A percentile compares a stretch with the other conserved stretches of the same genome.
Conservation (phyloP, 2,888 invertebrate genomes). For the Cosmopolites sordidus region DNA sequence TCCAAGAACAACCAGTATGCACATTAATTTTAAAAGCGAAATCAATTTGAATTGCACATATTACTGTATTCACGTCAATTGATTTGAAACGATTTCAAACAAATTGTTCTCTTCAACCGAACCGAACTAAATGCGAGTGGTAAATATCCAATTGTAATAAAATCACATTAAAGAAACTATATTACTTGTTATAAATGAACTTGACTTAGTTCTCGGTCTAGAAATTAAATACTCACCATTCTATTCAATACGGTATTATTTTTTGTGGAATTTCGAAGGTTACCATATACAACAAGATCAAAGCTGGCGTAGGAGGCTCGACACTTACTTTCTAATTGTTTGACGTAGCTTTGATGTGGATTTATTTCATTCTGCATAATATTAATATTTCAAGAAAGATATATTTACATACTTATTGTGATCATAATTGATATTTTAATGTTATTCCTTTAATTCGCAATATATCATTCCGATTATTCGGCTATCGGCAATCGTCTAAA, state of each 20-base stretch:
- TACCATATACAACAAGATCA: conserved; percentile 13
- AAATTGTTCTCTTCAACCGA: too few species aligned
- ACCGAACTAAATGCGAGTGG: too few species aligned
- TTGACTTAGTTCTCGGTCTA: conserved; percentile 1
- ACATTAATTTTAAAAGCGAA: too few species aligned
- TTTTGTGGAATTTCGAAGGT: conserved; percentile 4
- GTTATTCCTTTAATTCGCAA: not conserved
- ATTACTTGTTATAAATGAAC: not conserved
- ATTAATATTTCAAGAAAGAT: conserved; percentile 8
- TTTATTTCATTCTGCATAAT: conserved; percentile 5
- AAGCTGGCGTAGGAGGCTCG: conserved; percentile 18
- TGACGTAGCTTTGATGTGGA: conserved; percentile 15
- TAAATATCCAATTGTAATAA: too few species aligned
- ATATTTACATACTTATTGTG: conserved; percentile 2
- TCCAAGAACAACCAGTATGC: too few species aligned
- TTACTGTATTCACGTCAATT: too few species aligned
- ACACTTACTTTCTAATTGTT: conserved; percentile 18
- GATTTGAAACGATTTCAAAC: too few species aligned
- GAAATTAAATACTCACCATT: conserved; percentile 16
- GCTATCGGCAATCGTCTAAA: too few species aligned
- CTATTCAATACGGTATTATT: conserved; percentile 10
- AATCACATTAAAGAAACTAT: not conserved
- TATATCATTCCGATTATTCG: not conserved
- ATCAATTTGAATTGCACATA: too few species aligned
- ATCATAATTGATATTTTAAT: conserved; percentile 1